These are phyloP conservation scores for Trichacis sp. DNA, from an alignment of 2,888 invertebrate species.

Conservation along the genomic window DNA sequence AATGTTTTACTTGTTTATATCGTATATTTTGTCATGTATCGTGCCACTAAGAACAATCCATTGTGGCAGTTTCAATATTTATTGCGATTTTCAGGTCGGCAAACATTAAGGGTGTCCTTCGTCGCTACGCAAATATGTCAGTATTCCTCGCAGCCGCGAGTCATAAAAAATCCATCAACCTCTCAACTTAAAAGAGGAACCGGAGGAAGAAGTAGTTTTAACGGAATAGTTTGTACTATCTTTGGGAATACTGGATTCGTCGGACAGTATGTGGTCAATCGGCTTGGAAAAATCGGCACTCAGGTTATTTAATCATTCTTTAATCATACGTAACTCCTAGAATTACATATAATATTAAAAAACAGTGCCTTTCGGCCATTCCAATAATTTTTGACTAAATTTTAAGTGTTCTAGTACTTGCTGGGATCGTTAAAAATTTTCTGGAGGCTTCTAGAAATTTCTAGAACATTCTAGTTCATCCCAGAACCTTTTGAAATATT, in stretches of 20 bases:
- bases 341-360: no score
- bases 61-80: constrained; percentile 17
- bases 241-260: constrained; percentile 93
- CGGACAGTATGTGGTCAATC: constrained; percentile 89
- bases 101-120: constrained; percentile 39
- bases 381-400: no score
- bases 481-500: no score
- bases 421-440: background rate
- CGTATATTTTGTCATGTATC: no score
- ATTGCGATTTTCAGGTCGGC: constrained; percentile 44
- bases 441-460: background rate
- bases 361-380: no score
- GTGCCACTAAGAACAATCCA: no score
- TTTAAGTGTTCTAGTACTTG: no score
- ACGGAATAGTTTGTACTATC: constrained; percentile 97
- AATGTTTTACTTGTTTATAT: no score
- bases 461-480: no score
- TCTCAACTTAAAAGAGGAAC: constrained; percentile 84
- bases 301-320: no score
- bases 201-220: constrained; percentile 95
- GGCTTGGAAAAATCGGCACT: constrained; percentile 87
- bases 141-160: constrained; percentile 49
- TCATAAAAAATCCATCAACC: constrained; percentile 58
- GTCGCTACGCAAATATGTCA: constrained; percentile 50
- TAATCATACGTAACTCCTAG: no score